phyloP scores from a whole-genome alignment of 2,797 vertebrate species.

The Phataginus tricuspis region DNA sequence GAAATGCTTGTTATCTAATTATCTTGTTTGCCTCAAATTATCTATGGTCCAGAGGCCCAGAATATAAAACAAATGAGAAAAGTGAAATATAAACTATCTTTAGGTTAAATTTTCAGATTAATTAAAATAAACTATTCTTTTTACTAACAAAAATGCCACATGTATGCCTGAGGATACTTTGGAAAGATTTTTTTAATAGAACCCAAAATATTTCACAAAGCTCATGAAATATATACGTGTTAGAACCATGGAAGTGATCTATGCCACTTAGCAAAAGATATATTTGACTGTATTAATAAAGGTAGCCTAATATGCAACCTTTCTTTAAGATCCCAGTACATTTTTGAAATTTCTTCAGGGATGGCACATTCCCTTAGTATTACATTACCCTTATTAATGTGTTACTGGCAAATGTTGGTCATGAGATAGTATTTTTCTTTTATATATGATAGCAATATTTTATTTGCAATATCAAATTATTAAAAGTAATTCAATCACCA shows the following conservation, averaged over 20 bases:
- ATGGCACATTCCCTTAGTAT: neutral
- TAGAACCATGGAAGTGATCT: neutral
- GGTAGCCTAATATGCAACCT: neutral
- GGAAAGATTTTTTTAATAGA: neutral
- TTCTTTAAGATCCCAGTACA: neutral
- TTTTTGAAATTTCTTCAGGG: neutral
- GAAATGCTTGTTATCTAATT: constrained; percentile 28
- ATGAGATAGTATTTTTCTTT: neutral
- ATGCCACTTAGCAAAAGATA: neutral
- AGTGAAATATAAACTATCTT: neutral
- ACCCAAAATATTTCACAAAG: neutral
- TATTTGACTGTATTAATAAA: neutral
- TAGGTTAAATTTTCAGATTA: constrained; percentile 7
- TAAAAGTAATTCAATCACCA: neutral
- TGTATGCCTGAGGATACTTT: neutral
- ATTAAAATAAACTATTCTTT: neutral
- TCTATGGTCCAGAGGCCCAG: neutral
- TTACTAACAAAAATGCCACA: neutral
- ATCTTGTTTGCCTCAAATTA: neutral
- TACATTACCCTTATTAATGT: neutral
- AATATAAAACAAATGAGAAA: neutral
- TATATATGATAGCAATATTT: neutral
- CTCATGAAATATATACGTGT: neutral
- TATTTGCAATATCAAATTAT: neutral
- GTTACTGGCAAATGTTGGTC: neutral